phyloP scores from a whole-genome alignment of 2,888 invertebrate species.

The Drosophila hamatofila region DNA sequence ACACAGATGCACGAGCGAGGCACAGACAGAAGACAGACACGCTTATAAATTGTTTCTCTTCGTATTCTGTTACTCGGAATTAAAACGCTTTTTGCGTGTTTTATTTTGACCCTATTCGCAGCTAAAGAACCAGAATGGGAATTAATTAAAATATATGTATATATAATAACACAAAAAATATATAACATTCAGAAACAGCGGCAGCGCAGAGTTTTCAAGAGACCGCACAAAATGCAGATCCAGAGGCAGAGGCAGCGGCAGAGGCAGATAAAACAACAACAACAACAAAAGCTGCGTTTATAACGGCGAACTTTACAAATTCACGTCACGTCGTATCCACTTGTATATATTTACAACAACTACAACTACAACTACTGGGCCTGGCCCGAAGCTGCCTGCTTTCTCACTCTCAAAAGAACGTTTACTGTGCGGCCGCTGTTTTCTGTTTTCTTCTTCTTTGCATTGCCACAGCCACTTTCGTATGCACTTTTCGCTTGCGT shows the following conservation, averaged over 20 bases:
- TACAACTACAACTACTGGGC: slow-evolving; percentile 28
- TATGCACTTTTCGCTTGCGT: slow-evolving; percentile 69
- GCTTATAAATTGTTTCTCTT: slow-evolving; percentile 45
- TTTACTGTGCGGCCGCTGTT: slow-evolving; percentile 38
- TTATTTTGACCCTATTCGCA: slow-evolving; percentile 80
- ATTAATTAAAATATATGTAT: slow-evolving; percentile 60
- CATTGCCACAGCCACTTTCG: slow-evolving; percentile 34
- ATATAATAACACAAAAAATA: slow-evolving; percentile 42
- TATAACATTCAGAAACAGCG: slow-evolving; percentile 18
- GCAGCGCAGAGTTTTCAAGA: slow-evolving; percentile 22
- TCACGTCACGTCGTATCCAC: slow-evolving; percentile 71
- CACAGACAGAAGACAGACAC: slow-evolving; percentile 13
- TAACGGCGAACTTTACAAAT: slow-evolving; percentile 66
- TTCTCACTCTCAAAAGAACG: slow-evolving; percentile 44
- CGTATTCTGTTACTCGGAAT: slow-evolving; percentile 59
- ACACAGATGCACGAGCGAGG: background rate
- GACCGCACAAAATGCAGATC: background rate
- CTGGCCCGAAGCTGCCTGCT: slow-evolving; percentile 53
- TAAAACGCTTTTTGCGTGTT: slow-evolving; percentile 65
- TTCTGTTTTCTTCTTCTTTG: slow-evolving; percentile 36
- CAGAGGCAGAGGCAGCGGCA: slow-evolving; percentile 20
- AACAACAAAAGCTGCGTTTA: slow-evolving; percentile 20
- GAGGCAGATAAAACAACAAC: slow-evolving; percentile 18
- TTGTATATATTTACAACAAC: slow-evolving; percentile 30
- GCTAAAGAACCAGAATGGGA: slow-evolving; percentile 56